These are phyloP conservation scores for Euthynnus affinis DNA, from an alignment of 2,797 vertebrate genomes.

Conservation along the genomic window DNA sequence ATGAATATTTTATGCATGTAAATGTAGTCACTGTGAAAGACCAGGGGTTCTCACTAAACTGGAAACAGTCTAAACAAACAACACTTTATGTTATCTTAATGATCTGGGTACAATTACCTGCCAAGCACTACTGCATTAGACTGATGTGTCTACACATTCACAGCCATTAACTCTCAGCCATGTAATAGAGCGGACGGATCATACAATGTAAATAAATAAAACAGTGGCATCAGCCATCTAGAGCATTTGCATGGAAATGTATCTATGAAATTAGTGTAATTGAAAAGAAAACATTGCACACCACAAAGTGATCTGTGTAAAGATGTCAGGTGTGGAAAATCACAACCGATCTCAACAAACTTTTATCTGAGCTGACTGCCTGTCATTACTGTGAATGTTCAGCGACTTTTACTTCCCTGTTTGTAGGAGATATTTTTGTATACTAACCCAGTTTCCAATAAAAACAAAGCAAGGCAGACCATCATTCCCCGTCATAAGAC, in stretches of 20 bases:
- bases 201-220: background rate
- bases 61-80: conserved; percentile 44
- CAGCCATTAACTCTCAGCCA: conserved; percentile 29
- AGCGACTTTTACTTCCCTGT: conserved; percentile 15
- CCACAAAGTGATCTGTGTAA: background rate
- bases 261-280: background rate
- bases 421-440: conserved; percentile 40
- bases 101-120: conserved; percentile 47
- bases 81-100: conserved; percentile 37
- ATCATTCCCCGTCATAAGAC: conserved; percentile 23
- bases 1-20: too few relatives aligned
- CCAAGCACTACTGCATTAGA: conserved; percentile 31
- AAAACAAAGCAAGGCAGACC: conserved; percentile 31
- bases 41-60: conserved; percentile 16
- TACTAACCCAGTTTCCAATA: conserved; percentile 24
- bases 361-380: background rate
- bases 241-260: background rate
- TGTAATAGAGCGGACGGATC: conserved; percentile 12
- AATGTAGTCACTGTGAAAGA: background rate
- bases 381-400: background rate
- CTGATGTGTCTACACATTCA: conserved; percentile 32
- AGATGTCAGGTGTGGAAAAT: background rate
- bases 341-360: background rate
- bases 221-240: background rate
- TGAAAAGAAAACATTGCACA: background rate